Conservation (phyloP, 2,888 invertebrate genomes). For the Agrotis ipsilon region DNA sequence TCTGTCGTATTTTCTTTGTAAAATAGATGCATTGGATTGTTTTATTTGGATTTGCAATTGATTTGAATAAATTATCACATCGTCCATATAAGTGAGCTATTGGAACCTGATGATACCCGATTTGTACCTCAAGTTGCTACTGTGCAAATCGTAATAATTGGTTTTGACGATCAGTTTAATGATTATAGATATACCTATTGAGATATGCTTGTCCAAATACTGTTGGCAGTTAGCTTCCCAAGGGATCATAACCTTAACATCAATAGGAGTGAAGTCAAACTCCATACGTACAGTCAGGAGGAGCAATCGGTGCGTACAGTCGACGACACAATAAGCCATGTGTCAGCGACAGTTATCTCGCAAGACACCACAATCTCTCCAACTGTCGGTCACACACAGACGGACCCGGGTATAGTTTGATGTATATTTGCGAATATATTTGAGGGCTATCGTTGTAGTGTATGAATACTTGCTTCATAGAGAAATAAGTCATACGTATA, state of each 20-base stretch:
- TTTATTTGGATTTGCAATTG: slow-evolving; percentile 15
- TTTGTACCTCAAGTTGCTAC: background rate
- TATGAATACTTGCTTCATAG: slow-evolving; percentile 14
- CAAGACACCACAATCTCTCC: slow-evolving; percentile 65
- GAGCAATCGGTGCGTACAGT: slow-evolving; percentile 50
- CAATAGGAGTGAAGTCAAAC: slow-evolving; percentile 18
- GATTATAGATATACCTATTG: background rate
- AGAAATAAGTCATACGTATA: too few species aligned
- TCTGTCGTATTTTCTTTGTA: slow-evolving; percentile 29
- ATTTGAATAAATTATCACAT: slow-evolving; percentile 1
- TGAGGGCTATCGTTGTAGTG: slow-evolving; percentile 9
- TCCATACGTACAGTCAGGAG: slow-evolving; percentile 27
- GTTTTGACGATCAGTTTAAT: background rate
- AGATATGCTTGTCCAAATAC: background rate
- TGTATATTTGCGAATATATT: slow-evolving; percentile 30
- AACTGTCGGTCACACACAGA: slow-evolving; percentile 62
- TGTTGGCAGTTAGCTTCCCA: slow-evolving; percentile 19
- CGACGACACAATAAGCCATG: slow-evolving; percentile 62
- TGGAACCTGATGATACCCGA: slow-evolving; percentile 1
- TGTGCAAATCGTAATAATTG: background rate
- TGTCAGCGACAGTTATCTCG: slow-evolving; percentile 66
- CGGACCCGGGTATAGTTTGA: slow-evolving; percentile 45
- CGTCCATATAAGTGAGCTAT: background rate
- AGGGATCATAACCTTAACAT: slow-evolving; percentile 35
- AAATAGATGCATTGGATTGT: slow-evolving; percentile 5